Evolutionary conservation across 1,140 invertebrate genomes (phyloP).

Genomic region (Drosophila simulans): DNA sequence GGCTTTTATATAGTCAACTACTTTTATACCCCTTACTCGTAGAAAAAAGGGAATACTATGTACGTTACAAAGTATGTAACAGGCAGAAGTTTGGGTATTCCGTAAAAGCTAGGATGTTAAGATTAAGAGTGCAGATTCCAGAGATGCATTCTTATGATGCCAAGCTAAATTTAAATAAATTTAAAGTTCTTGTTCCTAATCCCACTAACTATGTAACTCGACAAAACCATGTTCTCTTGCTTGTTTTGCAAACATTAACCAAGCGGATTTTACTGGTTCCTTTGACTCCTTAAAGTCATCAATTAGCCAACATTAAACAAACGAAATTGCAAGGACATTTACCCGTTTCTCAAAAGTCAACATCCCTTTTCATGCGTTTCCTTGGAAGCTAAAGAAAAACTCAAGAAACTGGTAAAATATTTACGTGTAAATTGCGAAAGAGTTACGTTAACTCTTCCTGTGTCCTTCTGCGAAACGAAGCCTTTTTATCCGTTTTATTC

Average conservation of each 20-base stretch:
- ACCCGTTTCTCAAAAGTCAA: conserved; percentile 27
- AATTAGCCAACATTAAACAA: conserved; percentile 57
- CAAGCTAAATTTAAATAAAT: no score
- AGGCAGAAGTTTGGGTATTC: no score
- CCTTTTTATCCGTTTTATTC: conserved; percentile 56
- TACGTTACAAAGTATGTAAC: no score
- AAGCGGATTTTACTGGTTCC: neutral
- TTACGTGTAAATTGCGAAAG: conserved; percentile 79
- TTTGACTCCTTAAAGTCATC: conserved; percentile 30
- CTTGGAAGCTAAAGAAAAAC: conserved; percentile 45
- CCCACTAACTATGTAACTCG: neutral
- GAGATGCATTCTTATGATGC: no score
- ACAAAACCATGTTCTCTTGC: neutral
- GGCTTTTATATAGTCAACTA: no score
- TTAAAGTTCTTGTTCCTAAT: no score
- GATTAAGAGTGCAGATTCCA: no score
- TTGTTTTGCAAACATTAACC: conserved; percentile 20
- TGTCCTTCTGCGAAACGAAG: conserved; percentile 60
- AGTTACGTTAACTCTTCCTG: conserved; percentile 78
- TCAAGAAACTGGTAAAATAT: conserved; percentile 51
- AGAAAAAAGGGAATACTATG: no score
- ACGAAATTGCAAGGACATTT: conserved; percentile 10
- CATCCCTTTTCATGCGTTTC: conserved; percentile 17
- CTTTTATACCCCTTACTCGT: no score
- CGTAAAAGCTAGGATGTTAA: no score